These are phyloP conservation scores for Chymomyza caudatula DNA, from an alignment of 2,888 invertebrate species.

Conservation along the genomic window DNA sequence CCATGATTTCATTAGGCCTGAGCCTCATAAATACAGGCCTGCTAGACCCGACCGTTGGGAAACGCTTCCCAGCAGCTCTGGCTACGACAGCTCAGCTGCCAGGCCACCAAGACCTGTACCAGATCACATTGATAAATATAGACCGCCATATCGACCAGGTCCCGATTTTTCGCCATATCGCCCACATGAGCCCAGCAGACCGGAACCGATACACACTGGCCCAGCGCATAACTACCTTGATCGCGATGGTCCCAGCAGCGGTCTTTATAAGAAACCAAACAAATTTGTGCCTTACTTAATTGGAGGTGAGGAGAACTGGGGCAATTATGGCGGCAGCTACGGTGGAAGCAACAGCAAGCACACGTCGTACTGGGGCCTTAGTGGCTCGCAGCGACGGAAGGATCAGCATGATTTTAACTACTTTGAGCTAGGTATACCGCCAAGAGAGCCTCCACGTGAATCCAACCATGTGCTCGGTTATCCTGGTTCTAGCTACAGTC, in stretches of 20 bases:
- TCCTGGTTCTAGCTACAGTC: conserved; percentile 78
- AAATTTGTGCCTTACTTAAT: conserved; percentile 81
- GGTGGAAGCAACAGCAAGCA: conserved; percentile 78
- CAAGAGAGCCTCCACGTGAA: conserved; percentile 67
- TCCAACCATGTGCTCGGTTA: conserved; percentile 79
- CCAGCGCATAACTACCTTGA: conserved; percentile 64
- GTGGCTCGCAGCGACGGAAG: conserved; percentile 73
- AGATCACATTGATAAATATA: conserved; percentile 68
- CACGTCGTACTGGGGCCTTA: conserved; percentile 80
- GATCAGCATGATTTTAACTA: conserved; percentile 77
- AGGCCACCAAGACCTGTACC: conserved; percentile 60
- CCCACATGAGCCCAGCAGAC: conserved; percentile 56
- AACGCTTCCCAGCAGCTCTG: conserved; percentile 74
- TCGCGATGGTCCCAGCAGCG: conserved; percentile 39
- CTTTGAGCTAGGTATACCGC: conserved; percentile 77
- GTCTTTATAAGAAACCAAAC: conserved; percentile 66
- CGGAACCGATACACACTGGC: conserved; percentile 24
- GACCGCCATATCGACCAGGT: conserved; percentile 70
- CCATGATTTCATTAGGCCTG: conserved; percentile 68
- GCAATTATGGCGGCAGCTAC: conserved; percentile 82
- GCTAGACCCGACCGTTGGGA: conserved; percentile 73
- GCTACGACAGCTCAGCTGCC: conserved; percentile 60
- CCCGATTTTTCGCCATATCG: conserved; percentile 74
- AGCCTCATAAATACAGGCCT: conserved; percentile 61
- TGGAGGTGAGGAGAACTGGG: conserved; percentile 80